Conservation (phyloP, 1,140 invertebrate genomes). For the Zaprionus davidi region DNA sequence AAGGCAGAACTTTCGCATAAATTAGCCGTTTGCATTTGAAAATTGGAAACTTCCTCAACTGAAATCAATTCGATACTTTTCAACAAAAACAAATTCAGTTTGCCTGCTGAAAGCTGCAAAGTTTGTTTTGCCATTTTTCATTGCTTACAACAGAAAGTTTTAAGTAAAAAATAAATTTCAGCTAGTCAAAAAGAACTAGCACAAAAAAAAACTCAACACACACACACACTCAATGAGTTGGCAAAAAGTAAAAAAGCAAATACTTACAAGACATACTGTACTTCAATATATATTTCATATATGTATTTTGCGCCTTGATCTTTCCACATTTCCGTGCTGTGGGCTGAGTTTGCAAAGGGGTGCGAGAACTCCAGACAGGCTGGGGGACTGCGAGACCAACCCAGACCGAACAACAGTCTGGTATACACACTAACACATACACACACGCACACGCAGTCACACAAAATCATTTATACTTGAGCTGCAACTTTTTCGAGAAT, state of each 20-base stretch:
- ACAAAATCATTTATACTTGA: slow-evolving; percentile 54
- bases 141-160: slow-evolving; percentile 82
- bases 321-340: slow-evolving; percentile 36
- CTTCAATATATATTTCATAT: slow-evolving; percentile 60
- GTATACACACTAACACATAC: slow-evolving; percentile 11
- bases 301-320: slow-evolving; percentile 59
- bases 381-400: slow-evolving; percentile 40
- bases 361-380: slow-evolving; percentile 27
- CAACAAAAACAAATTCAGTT: slow-evolving; percentile 51
- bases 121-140: slow-evolving; percentile 80
- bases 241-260: slow-evolving; percentile 2
- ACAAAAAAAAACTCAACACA: slow-evolving; percentile 1
- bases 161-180: slow-evolving; percentile 82
- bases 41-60: slow-evolving; percentile 67
- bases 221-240: slow-evolving; percentile 26
- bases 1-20: slow-evolving; percentile 77
- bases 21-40: slow-evolving; percentile 80
- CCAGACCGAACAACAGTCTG: slow-evolving; percentile 30
- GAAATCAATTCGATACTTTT: slow-evolving; percentile 78
- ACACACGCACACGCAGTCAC: slow-evolving; percentile 8
- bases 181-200: slow-evolving; percentile 61
- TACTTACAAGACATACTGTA: slow-evolving; percentile 36
- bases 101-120: slow-evolving; percentile 73
- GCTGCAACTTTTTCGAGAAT: slow-evolving; percentile 40
- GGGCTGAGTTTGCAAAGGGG: slow-evolving; percentile 11